Base-by-base conservation (phyloP, 2,888 invertebrate genomes). In the Arrhopalites spinosus region DNA sequence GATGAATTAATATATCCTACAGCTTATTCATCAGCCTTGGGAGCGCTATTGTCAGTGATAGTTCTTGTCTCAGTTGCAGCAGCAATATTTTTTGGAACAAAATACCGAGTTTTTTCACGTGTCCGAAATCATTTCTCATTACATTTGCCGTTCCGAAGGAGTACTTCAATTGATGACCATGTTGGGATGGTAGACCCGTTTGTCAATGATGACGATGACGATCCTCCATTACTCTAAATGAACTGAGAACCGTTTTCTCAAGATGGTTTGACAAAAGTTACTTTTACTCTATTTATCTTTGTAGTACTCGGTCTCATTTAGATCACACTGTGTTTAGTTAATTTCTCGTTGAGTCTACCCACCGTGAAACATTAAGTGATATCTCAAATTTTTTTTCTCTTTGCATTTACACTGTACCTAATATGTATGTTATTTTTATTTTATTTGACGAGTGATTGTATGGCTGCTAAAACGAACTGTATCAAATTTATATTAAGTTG, bases 1-100 rank as follows among this genome's bases (percentile, higher is more conserved):
- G 7, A 13, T 23, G 59, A 59, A 8, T 23, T 7, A 7, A 59
- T 59, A 23, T 8, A 8, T 59, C n/a, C 25, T 30, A 11, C 36
- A 66, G 66, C 66, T 2, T 68, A 47, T 50, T 68, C 68, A 68
- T 68, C 68, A 25, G 68, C 45, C 11, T 25, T 68, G 25, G 68
- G 47, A 23, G 68, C 68, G 8, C 43, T 68, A 2, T 23, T 68
- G 25, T 11, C 47, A 11, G 68, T 68, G 13, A 25, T 50, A 20
- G 20, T 68, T 20, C 68, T 68, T 8, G 27, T 68, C 7, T 20
- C 47, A 8, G 23, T 68, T 25, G 68, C 68, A 23, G 50, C 47
- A 8, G 68, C 47, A 20, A 47, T 68, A 1, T 68, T 47, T 23
- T 68, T 68, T n/a, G 68, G 68, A 47, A 68, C 68, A 13, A 45